Conservation (phyloP, 2,113 vertebrate genomes). For the Baryphthengus martii region DNA sequence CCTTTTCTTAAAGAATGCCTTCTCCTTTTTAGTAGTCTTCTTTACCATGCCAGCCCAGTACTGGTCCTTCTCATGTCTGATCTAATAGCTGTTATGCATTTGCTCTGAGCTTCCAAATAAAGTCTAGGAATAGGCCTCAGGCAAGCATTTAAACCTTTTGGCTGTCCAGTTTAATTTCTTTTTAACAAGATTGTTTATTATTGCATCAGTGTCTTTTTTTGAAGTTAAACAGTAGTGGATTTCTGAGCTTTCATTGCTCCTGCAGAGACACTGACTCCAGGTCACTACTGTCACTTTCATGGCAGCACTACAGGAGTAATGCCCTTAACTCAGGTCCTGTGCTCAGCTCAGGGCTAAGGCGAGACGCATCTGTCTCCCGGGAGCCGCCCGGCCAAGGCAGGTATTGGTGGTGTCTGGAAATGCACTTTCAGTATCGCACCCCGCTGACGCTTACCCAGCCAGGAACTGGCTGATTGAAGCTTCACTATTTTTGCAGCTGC, state of each 20-base stretch:
- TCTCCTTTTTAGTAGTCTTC: neutral
- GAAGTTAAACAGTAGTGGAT: neutral
- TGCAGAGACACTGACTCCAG: neutral
- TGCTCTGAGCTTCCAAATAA: neutral
- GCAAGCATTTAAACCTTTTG: neutral
- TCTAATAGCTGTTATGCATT: neutral
- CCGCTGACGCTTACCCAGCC: neutral
- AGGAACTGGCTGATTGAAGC: neutral
- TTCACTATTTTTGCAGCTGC: neutral
- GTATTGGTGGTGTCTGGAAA: neutral
- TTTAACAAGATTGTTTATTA: neutral
- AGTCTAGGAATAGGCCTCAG: neutral
- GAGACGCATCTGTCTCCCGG: fast-evolving
- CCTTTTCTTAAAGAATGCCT: neutral
- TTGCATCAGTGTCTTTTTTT: neutral
- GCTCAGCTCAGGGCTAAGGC: neutral
- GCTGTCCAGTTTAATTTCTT: neutral
- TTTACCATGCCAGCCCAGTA: neutral
- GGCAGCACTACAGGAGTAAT: neutral
- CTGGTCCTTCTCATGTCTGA: neutral
- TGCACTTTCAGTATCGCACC: neutral
- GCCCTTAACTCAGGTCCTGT: neutral
- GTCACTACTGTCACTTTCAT: neutral
- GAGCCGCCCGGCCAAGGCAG: neutral
- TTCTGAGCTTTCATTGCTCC: neutral